Evolutionary conservation across 2,113 vertebrate genomes (phyloP), one percentile per base, ranked within the genome.

Genomic region (Nesospiza acunhae): DNA sequence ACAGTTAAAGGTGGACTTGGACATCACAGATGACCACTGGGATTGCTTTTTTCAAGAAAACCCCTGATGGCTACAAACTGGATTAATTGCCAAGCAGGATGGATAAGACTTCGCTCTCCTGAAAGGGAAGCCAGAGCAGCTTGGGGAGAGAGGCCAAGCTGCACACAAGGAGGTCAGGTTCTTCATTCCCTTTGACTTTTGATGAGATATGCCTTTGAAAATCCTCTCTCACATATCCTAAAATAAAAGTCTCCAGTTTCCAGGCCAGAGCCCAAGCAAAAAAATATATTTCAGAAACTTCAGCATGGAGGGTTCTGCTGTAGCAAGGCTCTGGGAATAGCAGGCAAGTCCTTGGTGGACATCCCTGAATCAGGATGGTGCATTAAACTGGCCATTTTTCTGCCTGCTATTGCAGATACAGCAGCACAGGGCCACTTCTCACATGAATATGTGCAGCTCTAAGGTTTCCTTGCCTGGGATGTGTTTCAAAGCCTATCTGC

Each of bases 201-300:
- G 80, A 90, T 96, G 53, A 89, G 73, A 50, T 33, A 84, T 31
- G 58, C 58, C 80, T 96, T 97, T 96, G 92, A 96, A 96, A 96
- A 87, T 84, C 37, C n/a, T 68, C 49, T 42, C 31, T 92, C 37
- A 72, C 58, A 84, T 62, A 64, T 66, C 73, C n/a, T 2, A 7
- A 95, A 94, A 81, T 89, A 92, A 84, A 96, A 89, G 9, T 41
- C 49, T 86, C 9, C 41, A 49, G 68, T 26, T 92, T 67, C 49
- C 60, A 92, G 60, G n/a, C 22, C 64, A 92, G 47, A 94, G 53
- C 60, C 22, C 12, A 72, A 70, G 33, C 27, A 52, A 30, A 74
- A 74, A 74, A 86, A 52, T 59, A 37, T 6, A 12, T 53, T 92
- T 92, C 68, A 93, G 76, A 81, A 80, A 39, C 31, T 78, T 44